Evolutionary conservation across 2,888 invertebrate genomes (phyloP), one percentile per base, ranked within the genome.

Genomic region (Drosophila heteroneura): DNA sequence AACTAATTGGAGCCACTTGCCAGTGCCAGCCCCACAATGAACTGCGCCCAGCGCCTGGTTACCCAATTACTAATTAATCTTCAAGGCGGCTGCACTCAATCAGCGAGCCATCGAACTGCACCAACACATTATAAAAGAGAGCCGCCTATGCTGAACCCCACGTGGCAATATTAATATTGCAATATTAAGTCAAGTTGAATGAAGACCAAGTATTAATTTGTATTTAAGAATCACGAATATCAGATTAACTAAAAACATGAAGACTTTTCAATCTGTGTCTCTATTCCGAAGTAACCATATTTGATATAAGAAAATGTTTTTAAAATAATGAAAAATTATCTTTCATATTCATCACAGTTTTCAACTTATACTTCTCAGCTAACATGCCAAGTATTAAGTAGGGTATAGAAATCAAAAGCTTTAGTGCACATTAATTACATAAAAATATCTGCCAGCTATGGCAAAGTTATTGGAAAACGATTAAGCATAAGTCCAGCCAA

Each of bases 381-480:
- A 30, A 56, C 1, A 5, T 19, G 7, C 22, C 10, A 12, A n/a
- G 1, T n/a, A 19, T 22, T 14, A 22, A 12, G 1, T n/a, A 75
- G 62, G 30, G 65, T 53, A 61, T 30, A 37, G 0, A 41, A 68
- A 63, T 69, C 28, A 57, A 69, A 32, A 47, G 33, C 28, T 65
- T 44, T 57, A 9, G 5, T 32, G 39, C 30, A 57, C 59, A 66
- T 68, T 71, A 72, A 68, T 73, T 60, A 57, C 64, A 63, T 22
- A 63, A 57, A 81, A 67, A 68, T 76, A 73, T 16, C 80, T 68
- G 30, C 19, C 59, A 64, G 83, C 83, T 59, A 53, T 63, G 62
- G 47, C 73, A 65, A 75, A 79, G 74, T 72, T 83, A 85, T 85
- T 79, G 79, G 72, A 81, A 85, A 82, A 75, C 83, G 70, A 87